Percentiles rank a stretch among this genome's conserved stretches.
phyloP scores from a whole-genome alignment of 2,888 invertebrate genomes.

The Fragum sueziense region DNA sequence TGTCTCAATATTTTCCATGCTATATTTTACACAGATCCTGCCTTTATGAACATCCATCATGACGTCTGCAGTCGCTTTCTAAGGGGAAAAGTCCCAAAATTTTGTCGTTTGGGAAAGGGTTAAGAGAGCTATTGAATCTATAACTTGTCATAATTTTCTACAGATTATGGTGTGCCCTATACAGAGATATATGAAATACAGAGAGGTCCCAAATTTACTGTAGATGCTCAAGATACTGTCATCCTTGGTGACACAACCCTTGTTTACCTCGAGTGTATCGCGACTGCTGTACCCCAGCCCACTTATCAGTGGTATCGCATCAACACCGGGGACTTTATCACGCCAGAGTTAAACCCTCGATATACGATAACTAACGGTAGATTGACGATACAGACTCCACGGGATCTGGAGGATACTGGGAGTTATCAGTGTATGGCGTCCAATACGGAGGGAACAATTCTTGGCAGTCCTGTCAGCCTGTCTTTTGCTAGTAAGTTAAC shows the following conservation, averaged over 20 bases:
- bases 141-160: too few species aligned
- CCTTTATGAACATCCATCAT: too few species aligned
- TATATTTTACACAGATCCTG: too few species aligned
- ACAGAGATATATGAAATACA: conserved; percentile 49
- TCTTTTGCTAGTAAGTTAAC: conserved; percentile 78
- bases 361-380: conserved; percentile 77
- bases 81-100: too few species aligned
- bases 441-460: conserved; percentile 73
- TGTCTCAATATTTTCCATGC: too few species aligned
- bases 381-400: conserved; percentile 72
- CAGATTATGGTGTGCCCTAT: conserved; percentile 64
- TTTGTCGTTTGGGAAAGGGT: too few species aligned
- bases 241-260: conserved; percentile 52
- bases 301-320: conserved; percentile 66
- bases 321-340: conserved; percentile 19
- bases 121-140: too few species aligned
- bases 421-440: conserved; percentile 75
- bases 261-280: conserved; percentile 66
- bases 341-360: conserved; percentile 34
- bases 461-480: conserved; percentile 68
- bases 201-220: conserved; percentile 60
- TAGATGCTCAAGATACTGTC: conserved; percentile 57
- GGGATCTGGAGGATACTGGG: conserved; percentile 67
- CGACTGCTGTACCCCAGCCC: conserved; percentile 66
- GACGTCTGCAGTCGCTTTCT: too few species aligned